Conservation (phyloP, 2,888 invertebrate species). For the Nemoura dubitans region DNA sequence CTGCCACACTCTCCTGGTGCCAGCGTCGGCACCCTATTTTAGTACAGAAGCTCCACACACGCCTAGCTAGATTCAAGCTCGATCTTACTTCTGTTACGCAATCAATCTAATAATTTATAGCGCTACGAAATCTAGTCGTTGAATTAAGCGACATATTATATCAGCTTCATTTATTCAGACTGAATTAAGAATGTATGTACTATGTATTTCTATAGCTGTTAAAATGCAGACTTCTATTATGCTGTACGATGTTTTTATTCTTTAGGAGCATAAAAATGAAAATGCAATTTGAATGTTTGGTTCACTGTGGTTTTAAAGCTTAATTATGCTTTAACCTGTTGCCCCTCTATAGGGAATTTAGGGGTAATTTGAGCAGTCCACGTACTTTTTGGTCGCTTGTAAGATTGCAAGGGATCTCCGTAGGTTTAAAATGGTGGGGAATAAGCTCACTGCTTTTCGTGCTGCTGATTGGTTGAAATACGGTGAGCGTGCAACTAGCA, state of each 20-base stretch:
- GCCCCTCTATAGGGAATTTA: no score
- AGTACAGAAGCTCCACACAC: constrained; percentile 79
- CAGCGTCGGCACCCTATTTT: constrained; percentile 90
- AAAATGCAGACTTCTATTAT: background rate
- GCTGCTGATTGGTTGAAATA: background rate
- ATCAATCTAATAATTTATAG: background rate
- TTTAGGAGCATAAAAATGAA: background rate
- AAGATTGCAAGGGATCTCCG: no score
- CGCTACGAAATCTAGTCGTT: constrained; percentile 1
- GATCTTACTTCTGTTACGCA: background rate
- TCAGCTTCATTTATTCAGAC: background rate
- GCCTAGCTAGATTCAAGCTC: constrained; percentile 57
- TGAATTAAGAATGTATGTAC: constrained; percentile 15
- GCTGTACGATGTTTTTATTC: constrained; percentile 2
- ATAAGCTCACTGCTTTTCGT: background rate
- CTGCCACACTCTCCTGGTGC: constrained; percentile 95
- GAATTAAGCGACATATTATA: constrained; percentile 8
- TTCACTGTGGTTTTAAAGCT: no score
- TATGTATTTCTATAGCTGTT: constrained; percentile 16
- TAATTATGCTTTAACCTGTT: no score
- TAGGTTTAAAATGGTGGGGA: no score
- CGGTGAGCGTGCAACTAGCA: background rate
- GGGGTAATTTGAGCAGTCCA: no score
- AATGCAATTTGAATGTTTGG: background rate
- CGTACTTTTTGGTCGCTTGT: no score